Base-by-base conservation (phyloP, 2,888 invertebrate species). In the Nysson spinosus region DNA sequence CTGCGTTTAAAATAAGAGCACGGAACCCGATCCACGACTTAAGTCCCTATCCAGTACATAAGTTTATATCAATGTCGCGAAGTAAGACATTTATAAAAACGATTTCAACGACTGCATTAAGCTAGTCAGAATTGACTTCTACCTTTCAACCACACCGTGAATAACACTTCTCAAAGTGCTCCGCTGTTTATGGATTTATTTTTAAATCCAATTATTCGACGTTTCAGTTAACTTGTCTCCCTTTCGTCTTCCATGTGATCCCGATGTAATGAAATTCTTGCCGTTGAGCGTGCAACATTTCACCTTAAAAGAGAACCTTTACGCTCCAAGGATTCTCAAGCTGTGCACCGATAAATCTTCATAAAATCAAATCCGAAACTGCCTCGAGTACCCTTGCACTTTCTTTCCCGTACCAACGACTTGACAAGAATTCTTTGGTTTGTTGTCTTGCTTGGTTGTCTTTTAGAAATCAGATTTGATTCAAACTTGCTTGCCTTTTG, bases 331-430 rank as follows among this genome's bases (percentile, higher is more conserved):
- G 47, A 56, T 56, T 64, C 58, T 32, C 44, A 50, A 34, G 43
- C 37, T 43, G 28, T 42, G 52, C 37, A 51, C 54, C 60, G 60
- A 72, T 72, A 64, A 72, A 72, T 72, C 72, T 72, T 69, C 69
- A 61, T 69, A 61, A 72, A 72, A 64, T 50, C 57, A 52, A 61
- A 68, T 72, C 57, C 42, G 37, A 47, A 28, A 43, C 30, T 26
- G 32, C 44, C 14, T n/a, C 46, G 46, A 62, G 62, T 72, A 55
- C 47, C 70, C 34, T 69, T 50, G 61, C 57, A 49, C 42, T 60
- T 32, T 14, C 47, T 52, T 28, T 34, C 35, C 47, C 28, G n/a
- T 35, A 34, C 40, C 28, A 49, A 47, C 49, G 39, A 35, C 63
- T 65, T 65, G 63, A 65, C 63, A 63, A 65, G 63, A 49, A 22